Conservation (phyloP, 2,888 invertebrate species). For the Zaprionus lineosus region DNA sequence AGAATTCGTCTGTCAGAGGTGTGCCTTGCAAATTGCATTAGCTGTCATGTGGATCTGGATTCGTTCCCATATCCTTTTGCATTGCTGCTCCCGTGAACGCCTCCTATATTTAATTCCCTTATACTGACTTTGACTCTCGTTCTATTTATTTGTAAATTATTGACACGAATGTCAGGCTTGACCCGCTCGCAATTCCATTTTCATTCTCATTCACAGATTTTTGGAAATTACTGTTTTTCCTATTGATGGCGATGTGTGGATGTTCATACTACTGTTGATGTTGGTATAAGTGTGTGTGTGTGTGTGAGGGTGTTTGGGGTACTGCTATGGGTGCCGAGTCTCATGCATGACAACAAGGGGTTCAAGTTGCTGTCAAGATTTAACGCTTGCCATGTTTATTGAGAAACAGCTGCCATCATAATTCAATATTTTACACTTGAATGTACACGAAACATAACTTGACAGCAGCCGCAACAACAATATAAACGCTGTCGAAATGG, state of each 20-base stretch:
- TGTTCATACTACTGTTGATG: too few species aligned
- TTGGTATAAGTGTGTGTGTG: too few species aligned
- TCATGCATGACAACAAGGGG: constrained; percentile 68
- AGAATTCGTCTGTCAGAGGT: constrained; percentile 19
- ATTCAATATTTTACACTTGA: constrained; percentile 78
- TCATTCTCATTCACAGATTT: constrained; percentile 29
- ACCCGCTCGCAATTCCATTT: constrained; percentile 31
- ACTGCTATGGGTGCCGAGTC: constrained; percentile 3
- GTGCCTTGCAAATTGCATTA: constrained; percentile 66
- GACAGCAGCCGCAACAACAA: constrained; percentile 49
- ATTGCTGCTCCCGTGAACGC: too few species aligned
- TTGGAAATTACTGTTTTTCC: constrained; percentile 25
- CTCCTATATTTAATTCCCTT: too few species aligned
- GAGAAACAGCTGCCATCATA: constrained; percentile 77
- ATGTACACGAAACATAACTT: constrained; percentile 71
- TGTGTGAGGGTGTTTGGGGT: too few species aligned
- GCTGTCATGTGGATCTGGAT: constrained; percentile 37
- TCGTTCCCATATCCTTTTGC: too few species aligned
- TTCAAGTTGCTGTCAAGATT: constrained; percentile 73
- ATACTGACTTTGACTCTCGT: background rate
- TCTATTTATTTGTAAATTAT: constrained; percentile 42
- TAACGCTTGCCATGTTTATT: constrained; percentile 69
- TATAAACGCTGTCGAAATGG: constrained; percentile 27
- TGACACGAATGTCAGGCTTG: constrained; percentile 35
- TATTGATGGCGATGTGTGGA: constrained; percentile 26